Percentiles rank a stretch among this genome's conserved stretches.
These are phyloP conservation scores for Anneissia japonica DNA, from an alignment of 35 echinoderm and acorn worm species.

Conservation along the genomic window DNA sequence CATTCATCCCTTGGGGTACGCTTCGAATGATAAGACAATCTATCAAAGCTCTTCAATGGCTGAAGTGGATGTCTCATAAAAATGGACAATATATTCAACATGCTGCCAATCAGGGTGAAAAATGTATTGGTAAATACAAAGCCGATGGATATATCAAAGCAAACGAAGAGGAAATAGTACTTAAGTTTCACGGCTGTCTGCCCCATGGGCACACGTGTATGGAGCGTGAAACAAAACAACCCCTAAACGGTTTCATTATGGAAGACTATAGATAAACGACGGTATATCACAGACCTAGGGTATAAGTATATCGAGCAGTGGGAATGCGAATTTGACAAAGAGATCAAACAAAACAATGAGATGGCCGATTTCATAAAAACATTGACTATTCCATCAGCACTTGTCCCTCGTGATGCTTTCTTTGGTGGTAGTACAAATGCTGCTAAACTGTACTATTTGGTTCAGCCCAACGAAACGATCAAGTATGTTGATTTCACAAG, in stretches of 20 bases:
- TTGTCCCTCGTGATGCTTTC: slow-evolving; percentile 46
- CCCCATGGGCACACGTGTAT: slow-evolving; percentile 38
- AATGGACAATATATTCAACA: slow-evolving; percentile 40
- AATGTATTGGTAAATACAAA: slow-evolving; percentile 30
- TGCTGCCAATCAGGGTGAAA: slow-evolving; percentile 35
- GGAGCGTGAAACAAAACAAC: not conserved
- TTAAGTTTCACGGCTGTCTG: slow-evolving; percentile 48
- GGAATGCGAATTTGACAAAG: slow-evolving; percentile 22
- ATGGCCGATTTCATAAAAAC: not conserved
- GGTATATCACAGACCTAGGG: not conserved
- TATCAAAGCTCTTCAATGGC: slow-evolving; percentile 35
- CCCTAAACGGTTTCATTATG: slow-evolving; percentile 9
- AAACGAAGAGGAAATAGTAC: slow-evolving; percentile 6
- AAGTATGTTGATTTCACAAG: slow-evolving; percentile 48
- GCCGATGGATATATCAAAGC: slow-evolving; percentile 38
- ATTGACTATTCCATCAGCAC: not conserved
- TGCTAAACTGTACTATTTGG: slow-evolving; percentile 30
- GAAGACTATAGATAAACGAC: not conserved
- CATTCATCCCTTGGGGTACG: slow-evolving; percentile 32
- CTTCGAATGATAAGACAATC: slow-evolving; percentile 9
- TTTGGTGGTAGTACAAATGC: slow-evolving; percentile 64
- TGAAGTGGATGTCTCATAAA: slow-evolving; percentile 12
- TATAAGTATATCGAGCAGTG: not conserved
- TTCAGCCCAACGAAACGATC: slow-evolving; percentile 27
- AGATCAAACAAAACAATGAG: not conserved